phyloP scores from a whole-genome alignment of 1,140 invertebrate species.

The Mya arenaria region DNA sequence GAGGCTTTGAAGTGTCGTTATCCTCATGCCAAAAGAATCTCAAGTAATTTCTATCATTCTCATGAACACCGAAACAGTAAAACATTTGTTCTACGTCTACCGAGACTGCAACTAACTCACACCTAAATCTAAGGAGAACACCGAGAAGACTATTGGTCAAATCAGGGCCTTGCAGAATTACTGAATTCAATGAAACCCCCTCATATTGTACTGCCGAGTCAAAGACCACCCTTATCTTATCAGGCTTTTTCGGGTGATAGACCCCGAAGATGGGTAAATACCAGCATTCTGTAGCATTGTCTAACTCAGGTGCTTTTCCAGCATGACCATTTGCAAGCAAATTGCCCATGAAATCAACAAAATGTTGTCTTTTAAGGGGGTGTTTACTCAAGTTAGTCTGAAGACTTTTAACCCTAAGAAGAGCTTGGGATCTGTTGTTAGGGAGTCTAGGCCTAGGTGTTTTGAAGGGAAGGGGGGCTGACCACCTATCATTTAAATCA shows the following conservation, averaged over 20 bases:
- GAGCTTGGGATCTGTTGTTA: conserved; percentile 46
- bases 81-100: conserved; percentile 56
- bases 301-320: conserved; percentile 48
- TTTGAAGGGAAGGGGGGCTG: conserved; percentile 56
- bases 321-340: conserved; percentile 41
- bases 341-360: conserved; percentile 35
- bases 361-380: conserved; percentile 49
- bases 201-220: conserved; percentile 41
- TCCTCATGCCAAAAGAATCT: conserved; percentile 50
- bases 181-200: conserved; percentile 33
- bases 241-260: conserved; percentile 55
- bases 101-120: conserved; percentile 14
- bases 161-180: conserved; percentile 57
- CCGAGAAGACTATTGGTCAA: conserved; percentile 49
- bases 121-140: conserved; percentile 41
- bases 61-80: conserved; percentile 23
- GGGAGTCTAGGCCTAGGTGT: conserved; percentile 29
- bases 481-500: conserved; percentile 39
- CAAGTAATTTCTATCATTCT: conserved; percentile 25
- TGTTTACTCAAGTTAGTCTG: conserved; percentile 44
- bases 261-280: conserved; percentile 58
- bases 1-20: neutral
- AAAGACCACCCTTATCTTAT: conserved; percentile 59
- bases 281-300: conserved; percentile 49
- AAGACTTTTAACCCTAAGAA: conserved; percentile 39